phyloP scores from a whole-genome alignment of 2,888 invertebrate genomes.

The Amphipyra berbera region DNA sequence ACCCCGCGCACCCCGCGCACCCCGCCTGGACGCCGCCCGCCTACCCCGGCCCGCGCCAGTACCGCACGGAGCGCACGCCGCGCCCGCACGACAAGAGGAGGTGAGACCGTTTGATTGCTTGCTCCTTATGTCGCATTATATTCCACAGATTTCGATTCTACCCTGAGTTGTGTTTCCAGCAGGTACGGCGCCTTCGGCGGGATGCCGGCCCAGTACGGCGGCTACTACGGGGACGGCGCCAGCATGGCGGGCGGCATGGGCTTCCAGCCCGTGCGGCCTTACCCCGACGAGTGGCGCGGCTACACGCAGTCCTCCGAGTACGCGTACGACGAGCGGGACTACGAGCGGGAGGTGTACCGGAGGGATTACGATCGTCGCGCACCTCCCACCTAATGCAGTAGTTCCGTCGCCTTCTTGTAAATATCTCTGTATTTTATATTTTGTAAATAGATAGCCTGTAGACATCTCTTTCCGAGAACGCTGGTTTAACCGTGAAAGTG shows the following conservation, averaged over 20 bases:
- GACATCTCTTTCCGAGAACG: conserved; percentile 75
- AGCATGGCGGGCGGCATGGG: conserved; percentile 88
- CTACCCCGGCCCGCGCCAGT: conserved; percentile 84
- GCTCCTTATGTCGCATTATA: not conserved
- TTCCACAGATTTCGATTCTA: conserved; percentile 1
- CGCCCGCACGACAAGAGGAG: conserved; percentile 91
- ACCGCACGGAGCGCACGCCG: conserved; percentile 66
- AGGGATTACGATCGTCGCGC: conserved; percentile 92
- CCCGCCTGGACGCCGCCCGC: conserved; percentile 81
- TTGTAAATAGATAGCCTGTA: conserved; percentile 80
- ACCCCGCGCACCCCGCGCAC: conserved; percentile 64
- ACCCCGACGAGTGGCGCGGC: conserved; percentile 87
- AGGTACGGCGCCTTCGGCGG: conserved; percentile 86
- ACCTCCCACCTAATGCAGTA: conserved; percentile 85
- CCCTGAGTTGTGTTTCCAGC: conserved; percentile 38
- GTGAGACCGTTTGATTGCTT: conserved; percentile 70
- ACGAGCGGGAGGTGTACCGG: conserved; percentile 89
- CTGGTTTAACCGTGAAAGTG: conserved; percentile 77
- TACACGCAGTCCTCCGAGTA: conserved; percentile 87
- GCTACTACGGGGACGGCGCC: conserved; percentile 79
- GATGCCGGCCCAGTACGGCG: conserved; percentile 82
- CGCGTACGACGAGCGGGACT: conserved; percentile 88
- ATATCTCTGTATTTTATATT: conserved; percentile 75
- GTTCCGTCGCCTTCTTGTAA: conserved; percentile 70
- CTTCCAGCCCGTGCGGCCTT: conserved; percentile 80